Evolutionary conservation across 2,888 invertebrate species (phyloP).

Genomic region (Papilio protenor): DNA sequence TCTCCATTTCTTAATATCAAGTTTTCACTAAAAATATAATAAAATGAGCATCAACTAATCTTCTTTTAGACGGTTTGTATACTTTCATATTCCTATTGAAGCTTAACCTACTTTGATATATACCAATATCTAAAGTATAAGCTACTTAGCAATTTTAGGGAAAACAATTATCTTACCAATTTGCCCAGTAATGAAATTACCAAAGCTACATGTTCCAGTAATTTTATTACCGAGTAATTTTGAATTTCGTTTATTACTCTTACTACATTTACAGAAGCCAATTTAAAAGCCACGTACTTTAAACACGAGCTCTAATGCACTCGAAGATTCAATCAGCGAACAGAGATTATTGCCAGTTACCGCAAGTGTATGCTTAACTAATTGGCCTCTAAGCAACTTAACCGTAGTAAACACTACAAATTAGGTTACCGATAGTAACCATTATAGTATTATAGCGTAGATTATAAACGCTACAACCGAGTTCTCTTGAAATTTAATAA

Average conservation of each 20-base stretch:
- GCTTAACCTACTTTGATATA: neutral
- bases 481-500: neutral
- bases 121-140: neutral
- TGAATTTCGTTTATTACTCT: too few relatives aligned
- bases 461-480: neutral
- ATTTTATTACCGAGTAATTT: neutral
- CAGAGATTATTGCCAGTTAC: slow-evolving; percentile 41
- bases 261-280: neutral
- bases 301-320: slow-evolving; percentile 30
- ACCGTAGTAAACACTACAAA: slow-evolving; percentile 34
- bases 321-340: slow-evolving; percentile 40
- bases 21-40: neutral
- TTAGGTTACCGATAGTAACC: slow-evolving; percentile 24
- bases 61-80: neutral
- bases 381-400: slow-evolving; percentile 38
- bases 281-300: slow-evolving; percentile 23
- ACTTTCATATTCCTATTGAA: neutral
- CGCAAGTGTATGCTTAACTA: slow-evolving; percentile 40
- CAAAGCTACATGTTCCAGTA: neutral
- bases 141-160: neutral
- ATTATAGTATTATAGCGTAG: slow-evolving; percentile 9
- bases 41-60: neutral
- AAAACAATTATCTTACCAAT: too few relatives aligned
- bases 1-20: neutral
- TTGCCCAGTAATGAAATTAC: too few relatives aligned